Evolutionary conservation across 2,113 vertebrate genomes (phyloP).

Genomic region (Chloroceryle aenea): DNA sequence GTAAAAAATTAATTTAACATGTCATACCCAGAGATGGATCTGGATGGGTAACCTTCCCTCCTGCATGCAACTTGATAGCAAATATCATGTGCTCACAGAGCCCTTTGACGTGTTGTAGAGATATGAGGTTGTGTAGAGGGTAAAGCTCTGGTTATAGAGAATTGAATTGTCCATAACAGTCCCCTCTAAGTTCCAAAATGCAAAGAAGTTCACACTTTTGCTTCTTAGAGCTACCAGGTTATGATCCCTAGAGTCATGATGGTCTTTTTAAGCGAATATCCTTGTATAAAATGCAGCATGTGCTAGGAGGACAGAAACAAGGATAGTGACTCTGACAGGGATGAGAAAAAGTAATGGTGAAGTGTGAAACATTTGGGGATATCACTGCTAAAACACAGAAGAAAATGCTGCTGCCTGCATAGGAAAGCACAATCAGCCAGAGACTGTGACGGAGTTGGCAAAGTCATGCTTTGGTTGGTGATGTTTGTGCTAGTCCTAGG

Average conservation of each 20-base stretch:
- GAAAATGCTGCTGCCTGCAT: neutral
- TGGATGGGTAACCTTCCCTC: neutral
- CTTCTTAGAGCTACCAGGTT: neutral
- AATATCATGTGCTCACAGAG: neutral
- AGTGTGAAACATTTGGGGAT: neutral
- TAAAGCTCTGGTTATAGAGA: neutral
- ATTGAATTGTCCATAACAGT: rapidly evolving
- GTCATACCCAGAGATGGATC: neutral
- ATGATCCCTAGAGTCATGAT: neutral
- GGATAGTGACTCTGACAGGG: neutral
- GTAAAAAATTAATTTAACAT: neutral
- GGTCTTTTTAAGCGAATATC: neutral
- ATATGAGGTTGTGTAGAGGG: neutral
- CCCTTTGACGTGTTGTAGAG: neutral
- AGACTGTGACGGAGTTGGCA: neutral
- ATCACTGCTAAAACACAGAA: neutral
- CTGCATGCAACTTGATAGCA: neutral
- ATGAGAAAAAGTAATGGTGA: neutral
- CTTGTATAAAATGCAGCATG: neutral
- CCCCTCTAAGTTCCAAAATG: neutral
- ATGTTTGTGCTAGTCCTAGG: neutral
- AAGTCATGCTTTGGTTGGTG: neutral
- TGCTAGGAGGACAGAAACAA: neutral
- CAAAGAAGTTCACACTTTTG: neutral
- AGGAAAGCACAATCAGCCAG: neutral